These are phyloP conservation scores for Casuarius casuarius DNA, from an alignment of 2,113 vertebrate species.

Conservation along the genomic window DNA sequence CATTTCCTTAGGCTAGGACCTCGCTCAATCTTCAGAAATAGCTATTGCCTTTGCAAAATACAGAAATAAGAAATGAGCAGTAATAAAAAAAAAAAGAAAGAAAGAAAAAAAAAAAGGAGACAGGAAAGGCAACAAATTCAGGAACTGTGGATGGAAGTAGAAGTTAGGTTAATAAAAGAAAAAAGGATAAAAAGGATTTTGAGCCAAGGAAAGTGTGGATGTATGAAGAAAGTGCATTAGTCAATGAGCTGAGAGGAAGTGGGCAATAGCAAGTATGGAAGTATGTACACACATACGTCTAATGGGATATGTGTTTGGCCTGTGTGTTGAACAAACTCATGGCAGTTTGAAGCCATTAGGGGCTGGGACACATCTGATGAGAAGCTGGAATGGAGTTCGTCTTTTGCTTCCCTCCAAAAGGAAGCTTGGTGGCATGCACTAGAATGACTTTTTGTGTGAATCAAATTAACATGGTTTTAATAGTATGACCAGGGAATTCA, in stretches of 20 bases:
- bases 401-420: not conserved
- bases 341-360: not conserved
- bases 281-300: not conserved
- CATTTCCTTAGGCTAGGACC: not conserved
- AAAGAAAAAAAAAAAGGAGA: not conserved
- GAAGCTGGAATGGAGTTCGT: not conserved
- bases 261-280: not conserved
- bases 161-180: not conserved
- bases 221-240: not conserved
- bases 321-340: not conserved
- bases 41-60: not conserved
- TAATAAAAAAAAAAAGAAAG: not conserved
- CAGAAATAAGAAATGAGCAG: not conserved
- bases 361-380: not conserved
- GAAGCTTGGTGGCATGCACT: fast-evolving
- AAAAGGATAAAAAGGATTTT: not conserved
- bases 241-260: not conserved
- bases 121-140: not conserved
- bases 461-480: fast-evolving
- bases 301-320: not conserved
- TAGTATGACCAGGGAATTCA: not conserved
- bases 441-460: not conserved
- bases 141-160: not conserved
- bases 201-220: not conserved
- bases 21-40: not conserved